Evolutionary conservation across 1,140 invertebrate genomes (phyloP).

Genomic region (Drosophila pallidifrons): DNA sequence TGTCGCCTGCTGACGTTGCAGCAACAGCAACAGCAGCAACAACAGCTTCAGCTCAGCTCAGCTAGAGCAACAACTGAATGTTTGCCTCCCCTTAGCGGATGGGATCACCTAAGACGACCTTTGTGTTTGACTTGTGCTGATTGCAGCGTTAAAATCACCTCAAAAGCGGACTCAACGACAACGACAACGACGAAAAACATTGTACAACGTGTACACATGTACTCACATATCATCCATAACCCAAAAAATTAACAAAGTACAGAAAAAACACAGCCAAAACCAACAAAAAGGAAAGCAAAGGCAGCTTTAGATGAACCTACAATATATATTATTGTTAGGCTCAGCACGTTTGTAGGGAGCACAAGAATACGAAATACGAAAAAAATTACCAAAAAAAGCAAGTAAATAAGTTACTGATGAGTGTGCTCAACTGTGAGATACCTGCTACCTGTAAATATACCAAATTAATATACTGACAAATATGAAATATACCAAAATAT

Average conservation of each 20-base stretch:
- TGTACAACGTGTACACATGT: slow-evolving; percentile 77
- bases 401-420: no score
- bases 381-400: slow-evolving; percentile 8
- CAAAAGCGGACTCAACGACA: slow-evolving; percentile 42
- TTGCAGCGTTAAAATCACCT: slow-evolving; percentile 71
- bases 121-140: slow-evolving; percentile 79
- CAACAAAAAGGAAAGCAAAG: slow-evolving; percentile 26
- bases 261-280: slow-evolving; percentile 25
- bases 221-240: slow-evolving; percentile 53
- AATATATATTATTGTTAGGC: slow-evolving; percentile 62
- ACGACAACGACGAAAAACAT: slow-evolving; percentile 14
- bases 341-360: slow-evolving; percentile 67
- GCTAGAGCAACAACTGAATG: slow-evolving; percentile 20
- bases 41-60: slow-evolving; percentile 6
- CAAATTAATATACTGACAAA: no score
- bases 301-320: slow-evolving; percentile 15
- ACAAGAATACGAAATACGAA: slow-evolving; percentile 16
- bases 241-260: slow-evolving; percentile 13
- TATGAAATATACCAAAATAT: no score
- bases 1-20: slow-evolving; percentile 11
- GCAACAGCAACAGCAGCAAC: slow-evolving; percentile 11
- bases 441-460: no score
- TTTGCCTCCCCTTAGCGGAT: not conserved
- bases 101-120: slow-evolving; percentile 60
- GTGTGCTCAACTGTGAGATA: no score